Conservation (phyloP, 2,888 invertebrate species). For the Selenia dentaria region DNA sequence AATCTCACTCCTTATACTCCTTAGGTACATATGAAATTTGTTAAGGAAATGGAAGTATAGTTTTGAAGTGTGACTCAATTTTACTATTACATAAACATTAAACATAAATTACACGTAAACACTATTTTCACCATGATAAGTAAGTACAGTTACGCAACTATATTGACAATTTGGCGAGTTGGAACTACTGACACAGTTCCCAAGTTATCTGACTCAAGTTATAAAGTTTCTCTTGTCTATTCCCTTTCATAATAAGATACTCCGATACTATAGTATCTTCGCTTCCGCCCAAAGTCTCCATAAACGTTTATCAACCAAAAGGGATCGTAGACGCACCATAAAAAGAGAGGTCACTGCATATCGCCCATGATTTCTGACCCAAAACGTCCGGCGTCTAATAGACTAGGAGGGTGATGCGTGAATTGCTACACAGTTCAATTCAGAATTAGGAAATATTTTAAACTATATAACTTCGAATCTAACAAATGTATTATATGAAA, state of each 20-base stretch:
- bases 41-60: no score
- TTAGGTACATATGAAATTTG: no score
- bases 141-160: not conserved
- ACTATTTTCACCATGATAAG: no score
- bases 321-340: conserved; percentile 23
- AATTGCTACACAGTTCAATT: no score
- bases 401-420: conserved; percentile 4
- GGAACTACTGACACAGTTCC: conserved; percentile 8
- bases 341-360: conserved; percentile 33
- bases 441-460: no score
- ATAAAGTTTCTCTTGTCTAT: not conserved
- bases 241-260: no score
- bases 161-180: conserved; percentile 11
- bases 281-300: conserved; percentile 14
- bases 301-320: conserved; percentile 21
- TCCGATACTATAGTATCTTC: conserved; percentile 9
- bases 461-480: no score
- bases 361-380: conserved; percentile 30
- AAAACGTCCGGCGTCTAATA: conserved; percentile 14
- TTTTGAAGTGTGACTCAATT: no score
- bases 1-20: no score
- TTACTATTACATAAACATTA: no score
- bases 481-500: no score
- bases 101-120: no score
- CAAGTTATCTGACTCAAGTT: conserved; percentile 5